Percentiles rank a stretch among this genome's conserved stretches.
phyloP scores from a whole-genome alignment of 2,888 invertebrate species.

The Lochmaea capreae region DNA sequence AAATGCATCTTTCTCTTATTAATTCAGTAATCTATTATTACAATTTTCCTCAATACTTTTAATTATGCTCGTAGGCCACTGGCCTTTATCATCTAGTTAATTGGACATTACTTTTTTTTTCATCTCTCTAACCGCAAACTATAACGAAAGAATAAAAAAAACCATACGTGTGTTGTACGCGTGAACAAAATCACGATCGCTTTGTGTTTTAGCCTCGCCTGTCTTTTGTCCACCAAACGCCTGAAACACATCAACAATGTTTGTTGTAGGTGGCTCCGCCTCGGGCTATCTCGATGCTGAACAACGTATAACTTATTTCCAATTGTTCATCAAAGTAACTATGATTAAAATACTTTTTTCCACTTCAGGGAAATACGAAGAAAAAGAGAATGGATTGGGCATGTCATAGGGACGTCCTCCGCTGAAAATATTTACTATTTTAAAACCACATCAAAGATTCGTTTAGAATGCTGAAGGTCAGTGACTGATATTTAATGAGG shows the following conservation, averaged over 20 bases:
- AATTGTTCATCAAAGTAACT: constrained; percentile 53
- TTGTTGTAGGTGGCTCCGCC: constrained; percentile 60
- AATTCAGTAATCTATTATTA: too few species aligned
- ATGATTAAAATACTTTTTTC: constrained; percentile 50
- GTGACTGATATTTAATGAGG: not conserved
- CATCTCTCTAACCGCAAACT: not conserved
- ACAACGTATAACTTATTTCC: constrained; percentile 52
- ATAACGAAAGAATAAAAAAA: constrained; percentile 11
- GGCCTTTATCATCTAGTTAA: not conserved
- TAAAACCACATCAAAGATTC: constrained; percentile 6
- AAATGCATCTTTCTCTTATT: too few species aligned
- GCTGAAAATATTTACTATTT: constrained; percentile 23
- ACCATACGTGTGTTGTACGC: constrained; percentile 52
- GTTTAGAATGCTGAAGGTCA: constrained; percentile 25
- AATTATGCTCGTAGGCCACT: not conserved
- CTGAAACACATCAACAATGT: constrained; percentile 58
- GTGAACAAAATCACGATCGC: constrained; percentile 61
- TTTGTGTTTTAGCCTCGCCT: constrained; percentile 59
- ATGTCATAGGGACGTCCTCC: constrained; percentile 27
- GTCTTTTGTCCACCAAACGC: constrained; percentile 56
- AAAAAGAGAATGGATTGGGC: constrained; percentile 37
- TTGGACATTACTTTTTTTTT: not conserved
- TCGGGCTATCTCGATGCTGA: constrained; percentile 48
- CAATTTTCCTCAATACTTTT: too few species aligned
- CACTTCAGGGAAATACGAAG: constrained; percentile 35